Conservation (phyloP, 1,140 invertebrate genomes). For the Pogonognathellus flavescens region DNA sequence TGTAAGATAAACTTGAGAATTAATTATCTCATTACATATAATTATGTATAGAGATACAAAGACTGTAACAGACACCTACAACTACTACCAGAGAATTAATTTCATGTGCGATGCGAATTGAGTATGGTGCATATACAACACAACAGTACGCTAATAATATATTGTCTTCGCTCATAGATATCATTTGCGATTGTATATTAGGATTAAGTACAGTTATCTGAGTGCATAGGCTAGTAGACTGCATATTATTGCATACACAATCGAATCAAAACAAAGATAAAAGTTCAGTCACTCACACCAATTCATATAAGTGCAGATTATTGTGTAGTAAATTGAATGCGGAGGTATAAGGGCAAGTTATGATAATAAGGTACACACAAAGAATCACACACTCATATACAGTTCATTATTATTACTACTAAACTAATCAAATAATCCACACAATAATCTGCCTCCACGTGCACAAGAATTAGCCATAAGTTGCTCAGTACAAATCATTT, state of each 20-base stretch:
- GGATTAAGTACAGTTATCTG: not conserved
- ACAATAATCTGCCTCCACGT: not conserved
- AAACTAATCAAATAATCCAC: not conserved
- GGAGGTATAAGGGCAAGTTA: not conserved
- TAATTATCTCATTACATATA: not conserved
- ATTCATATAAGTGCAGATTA: not conserved
- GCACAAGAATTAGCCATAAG: not conserved
- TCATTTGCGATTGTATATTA: too few species aligned
- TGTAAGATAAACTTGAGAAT: conserved; percentile 46
- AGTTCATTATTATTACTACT: not conserved
- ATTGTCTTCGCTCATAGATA: too few species aligned
- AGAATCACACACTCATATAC: not conserved
- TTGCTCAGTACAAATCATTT: not conserved
- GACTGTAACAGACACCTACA: too few species aligned
- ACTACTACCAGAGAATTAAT: too few species aligned
- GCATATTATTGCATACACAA: conserved; percentile 3
- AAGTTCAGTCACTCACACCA: conserved; percentile 37
- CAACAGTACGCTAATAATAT: too few species aligned
- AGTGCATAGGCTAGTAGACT: too few species aligned
- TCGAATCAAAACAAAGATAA: conserved; percentile 34
- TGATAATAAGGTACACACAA: not conserved
- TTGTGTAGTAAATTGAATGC: not conserved
- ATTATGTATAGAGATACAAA: too few species aligned
- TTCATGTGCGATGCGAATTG: too few species aligned
- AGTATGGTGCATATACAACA: too few species aligned